Evolutionary conservation across 2,888 invertebrate species (phyloP).

Genomic region (Tupiocoris notatus): DNA sequence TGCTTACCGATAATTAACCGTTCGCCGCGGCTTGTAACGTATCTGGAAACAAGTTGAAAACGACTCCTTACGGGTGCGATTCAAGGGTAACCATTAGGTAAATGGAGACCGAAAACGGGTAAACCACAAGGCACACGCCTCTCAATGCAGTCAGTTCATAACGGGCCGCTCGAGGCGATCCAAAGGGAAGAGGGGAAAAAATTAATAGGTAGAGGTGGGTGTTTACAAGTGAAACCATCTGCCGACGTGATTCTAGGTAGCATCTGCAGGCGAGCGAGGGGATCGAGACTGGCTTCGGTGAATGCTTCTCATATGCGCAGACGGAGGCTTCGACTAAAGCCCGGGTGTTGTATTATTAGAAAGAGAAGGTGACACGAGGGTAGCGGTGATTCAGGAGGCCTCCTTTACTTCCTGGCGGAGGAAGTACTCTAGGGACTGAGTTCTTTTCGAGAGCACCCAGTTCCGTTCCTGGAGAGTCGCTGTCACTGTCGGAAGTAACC

Average conservation of each 20-base stretch:
- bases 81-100: constrained; percentile 15
- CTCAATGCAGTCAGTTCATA: constrained; percentile 28
- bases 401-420: constrained; percentile 30
- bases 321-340: background rate
- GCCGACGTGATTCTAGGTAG: constrained; percentile 41
- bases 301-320: background rate
- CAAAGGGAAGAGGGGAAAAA: constrained; percentile 1
- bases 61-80: constrained; percentile 7
- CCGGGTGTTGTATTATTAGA: constrained; percentile 40
- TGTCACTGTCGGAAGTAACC: constrained; percentile 20
- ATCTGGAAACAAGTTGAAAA: constrained; percentile 6
- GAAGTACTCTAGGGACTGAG: constrained; percentile 5
- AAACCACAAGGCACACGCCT: constrained; percentile 41
- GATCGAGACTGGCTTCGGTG: background rate
- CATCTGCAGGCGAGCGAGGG: constrained; percentile 18
- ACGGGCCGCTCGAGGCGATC: constrained; percentile 27
- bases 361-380: background rate
- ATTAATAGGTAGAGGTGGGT: constrained; percentile 41
- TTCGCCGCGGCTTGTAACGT: constrained; percentile 3
- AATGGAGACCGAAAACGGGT: constrained; percentile 33
- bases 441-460: background rate
- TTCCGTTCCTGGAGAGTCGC: background rate
- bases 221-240: constrained; percentile 42
- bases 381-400: background rate
- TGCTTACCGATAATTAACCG: background rate